Percentiles rank a stretch among this genome's conserved stretches.
Conservation (phyloP, 1,140 invertebrate genomes). For the Matsumurasca onukii region DNA sequence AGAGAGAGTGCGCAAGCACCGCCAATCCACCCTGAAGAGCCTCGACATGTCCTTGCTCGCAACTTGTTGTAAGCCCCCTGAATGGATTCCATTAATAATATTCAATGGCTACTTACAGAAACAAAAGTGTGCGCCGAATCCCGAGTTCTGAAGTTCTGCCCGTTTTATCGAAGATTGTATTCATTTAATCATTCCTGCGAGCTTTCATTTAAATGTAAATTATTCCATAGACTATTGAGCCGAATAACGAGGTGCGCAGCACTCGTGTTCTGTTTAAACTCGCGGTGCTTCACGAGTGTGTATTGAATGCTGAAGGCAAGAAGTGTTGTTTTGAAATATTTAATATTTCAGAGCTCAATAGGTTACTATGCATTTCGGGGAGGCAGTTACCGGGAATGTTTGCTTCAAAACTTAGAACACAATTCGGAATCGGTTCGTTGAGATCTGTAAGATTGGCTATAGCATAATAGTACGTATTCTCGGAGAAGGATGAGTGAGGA, state of each 20-base stretch:
- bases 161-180: conserved; percentile 16
- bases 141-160: neutral
- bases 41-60: conserved; percentile 6
- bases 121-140: conserved; percentile 8
- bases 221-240: neutral
- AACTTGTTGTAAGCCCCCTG: conserved; percentile 3
- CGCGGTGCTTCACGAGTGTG: neutral
- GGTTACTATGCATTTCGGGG: too few species aligned
- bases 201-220: neutral
- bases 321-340: neutral
- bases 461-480: too few species aligned
- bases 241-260: neutral
- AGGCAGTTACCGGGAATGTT: too few species aligned
- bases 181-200: conserved; percentile 13
- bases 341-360: neutral
- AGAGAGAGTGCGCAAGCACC: neutral
- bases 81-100: conserved; percentile 26
- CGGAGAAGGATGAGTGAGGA: too few species aligned
- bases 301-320: neutral
- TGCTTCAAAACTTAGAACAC: too few species aligned
- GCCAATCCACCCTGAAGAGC: neutral
- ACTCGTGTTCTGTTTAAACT: neutral
- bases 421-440: too few species aligned
- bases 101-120: conserved; percentile 17
- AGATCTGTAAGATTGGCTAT: too few species aligned